Conservation (phyloP, 2,888 invertebrate species). For the Drosophila lacicola region DNA sequence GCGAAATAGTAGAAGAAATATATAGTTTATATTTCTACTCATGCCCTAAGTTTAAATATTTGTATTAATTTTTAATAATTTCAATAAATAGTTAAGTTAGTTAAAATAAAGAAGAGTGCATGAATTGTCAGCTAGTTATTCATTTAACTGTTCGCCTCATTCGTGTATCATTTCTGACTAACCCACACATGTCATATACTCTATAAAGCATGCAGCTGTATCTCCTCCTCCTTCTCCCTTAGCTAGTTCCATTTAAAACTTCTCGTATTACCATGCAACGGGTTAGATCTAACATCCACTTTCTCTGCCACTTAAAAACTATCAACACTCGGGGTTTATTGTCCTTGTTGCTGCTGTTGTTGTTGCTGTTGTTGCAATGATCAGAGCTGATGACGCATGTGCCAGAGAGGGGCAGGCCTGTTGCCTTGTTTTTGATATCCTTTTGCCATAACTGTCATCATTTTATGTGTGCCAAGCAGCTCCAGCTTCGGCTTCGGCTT, state of each 20-base stretch:
- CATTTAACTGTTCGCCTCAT: background rate
- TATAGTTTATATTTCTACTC: too few species aligned
- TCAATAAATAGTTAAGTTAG: too few species aligned
- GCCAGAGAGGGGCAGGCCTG: conserved; percentile 22
- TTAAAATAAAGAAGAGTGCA: too few species aligned
- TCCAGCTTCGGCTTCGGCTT: background rate
- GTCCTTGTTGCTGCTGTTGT: conserved; percentile 3
- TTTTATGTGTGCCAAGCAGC: conserved; percentile 43
- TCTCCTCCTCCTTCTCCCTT: background rate
- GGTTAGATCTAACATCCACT: conserved; percentile 41
- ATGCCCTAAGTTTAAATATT: too few species aligned
- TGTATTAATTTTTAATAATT: too few species aligned
- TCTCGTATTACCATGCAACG: conserved; percentile 51
- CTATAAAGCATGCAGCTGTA: conserved; percentile 25
- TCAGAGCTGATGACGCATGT: conserved; percentile 32
- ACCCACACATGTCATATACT: background rate
- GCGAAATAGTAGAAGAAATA: too few species aligned
- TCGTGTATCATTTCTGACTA: background rate
- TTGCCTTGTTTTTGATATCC: conserved; percentile 61
- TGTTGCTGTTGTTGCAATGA: conserved; percentile 9
- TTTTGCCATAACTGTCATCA: conserved; percentile 77
- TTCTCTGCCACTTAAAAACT: conserved; percentile 37
- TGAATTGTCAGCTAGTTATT: too few species aligned
- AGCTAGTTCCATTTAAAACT: background rate
- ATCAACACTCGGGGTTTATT: conserved; percentile 45